Conservation (phyloP, 1,140 invertebrate genomes). For the Papilio dardanus region DNA sequence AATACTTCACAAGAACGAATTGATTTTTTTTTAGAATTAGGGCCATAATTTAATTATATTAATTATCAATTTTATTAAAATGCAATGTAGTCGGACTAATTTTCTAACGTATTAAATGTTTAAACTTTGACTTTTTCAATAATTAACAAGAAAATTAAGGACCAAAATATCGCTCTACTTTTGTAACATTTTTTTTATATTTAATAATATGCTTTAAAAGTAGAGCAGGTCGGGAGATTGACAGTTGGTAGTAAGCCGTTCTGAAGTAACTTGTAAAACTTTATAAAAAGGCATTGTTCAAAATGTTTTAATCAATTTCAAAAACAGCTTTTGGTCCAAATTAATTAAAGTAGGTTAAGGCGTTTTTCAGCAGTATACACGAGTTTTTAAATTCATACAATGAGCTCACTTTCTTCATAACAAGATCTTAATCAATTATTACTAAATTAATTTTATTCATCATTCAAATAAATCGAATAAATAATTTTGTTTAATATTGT, state of each 20-base stretch:
- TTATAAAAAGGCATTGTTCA: neutral
- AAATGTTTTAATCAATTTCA: neutral
- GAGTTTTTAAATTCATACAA: neutral
- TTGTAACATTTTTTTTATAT: neutral
- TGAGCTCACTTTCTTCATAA: neutral
- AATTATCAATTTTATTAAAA: too few relatives aligned
- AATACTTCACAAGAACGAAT: too few relatives aligned
- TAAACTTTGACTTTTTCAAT: too few relatives aligned
- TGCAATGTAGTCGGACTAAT: too few relatives aligned
- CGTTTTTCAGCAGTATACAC: too few relatives aligned
- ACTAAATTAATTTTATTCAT: neutral
- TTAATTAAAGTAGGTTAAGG: neutral
- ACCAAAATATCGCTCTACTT: neutral
- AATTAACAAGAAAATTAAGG: neutral
- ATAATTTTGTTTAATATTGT: too few relatives aligned
- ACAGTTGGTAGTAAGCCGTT: neutral
- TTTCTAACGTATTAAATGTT: too few relatives aligned
- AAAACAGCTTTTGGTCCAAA: neutral
- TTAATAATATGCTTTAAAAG: neutral
- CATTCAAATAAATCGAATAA: too few relatives aligned
- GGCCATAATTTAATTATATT: too few relatives aligned
- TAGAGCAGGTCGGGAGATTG: neutral
- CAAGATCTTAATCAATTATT: neutral
- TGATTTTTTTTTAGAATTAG: too few relatives aligned
- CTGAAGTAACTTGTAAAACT: neutral